Evolutionary conservation across 1,140 invertebrate species (phyloP), one percentile per base, ranked within the genome.

Genomic region (Lysiphlebus fabarum): DNA sequence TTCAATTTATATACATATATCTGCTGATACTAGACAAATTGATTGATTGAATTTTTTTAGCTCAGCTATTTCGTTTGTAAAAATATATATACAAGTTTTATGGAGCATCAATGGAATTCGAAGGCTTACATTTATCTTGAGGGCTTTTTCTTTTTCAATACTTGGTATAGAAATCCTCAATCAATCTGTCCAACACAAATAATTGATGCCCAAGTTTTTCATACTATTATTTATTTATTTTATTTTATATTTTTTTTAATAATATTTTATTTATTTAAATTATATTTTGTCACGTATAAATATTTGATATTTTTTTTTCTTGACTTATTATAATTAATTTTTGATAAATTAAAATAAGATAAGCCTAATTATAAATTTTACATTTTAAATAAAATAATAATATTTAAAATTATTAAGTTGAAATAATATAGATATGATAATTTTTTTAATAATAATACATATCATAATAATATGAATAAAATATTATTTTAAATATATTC

Each of bases 61-160:
- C 17, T 26, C 17, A 26, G 17, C 17, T 26, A 26, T 26, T 34
- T 59, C 14, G 51, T 38, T 49, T 36, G 33, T 36, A 41, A 60
- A 58, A 41, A 53, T 59, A 65, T 70, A 53, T 59, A 65, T 70
- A 61, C 62, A 70, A 69, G 34, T 70, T 70, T 70, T 65, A 70
- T 70, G 55, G 65, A 57, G 45, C 53, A 41, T 40, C 57, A 8
- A 11, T 50, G 11, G 12, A 4, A 10, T 10, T 40, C 51, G n/a
- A 61, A 47, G 57, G 44, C 57, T 61, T 59, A 60, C 61, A 63
- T 67, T 65, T 65, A 69, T 64, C 65, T 53, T 38, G n/a, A n/a
- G 41, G 17, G 10, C 6, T 49, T 57, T 57, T 48, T 57, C 38
- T 53, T 38, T 12, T 40, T 53, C 37, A 36, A 38, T 6, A 2